phyloP scores from a whole-genome alignment of 2,797 vertebrate genomes.

The Muraenolepis orangiensis region DNA sequence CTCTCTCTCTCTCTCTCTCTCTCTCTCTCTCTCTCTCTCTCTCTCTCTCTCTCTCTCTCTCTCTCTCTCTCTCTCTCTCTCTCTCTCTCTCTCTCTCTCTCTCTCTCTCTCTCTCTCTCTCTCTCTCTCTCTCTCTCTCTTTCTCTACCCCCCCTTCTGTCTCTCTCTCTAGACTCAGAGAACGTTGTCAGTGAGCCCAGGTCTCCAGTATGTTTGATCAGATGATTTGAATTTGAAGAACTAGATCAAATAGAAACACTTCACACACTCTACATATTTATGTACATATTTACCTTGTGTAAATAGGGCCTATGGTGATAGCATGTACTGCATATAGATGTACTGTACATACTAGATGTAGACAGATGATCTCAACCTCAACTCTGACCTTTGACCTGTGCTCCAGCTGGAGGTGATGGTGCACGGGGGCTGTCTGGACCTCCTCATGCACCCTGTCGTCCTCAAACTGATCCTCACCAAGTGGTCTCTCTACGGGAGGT shows the following conservation, averaged over 20 bases:
- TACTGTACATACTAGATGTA: neutral
- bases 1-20: too few relatives aligned
- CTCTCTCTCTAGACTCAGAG: slow-evolving; percentile 30
- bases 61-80: too few relatives aligned
- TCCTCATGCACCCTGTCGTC: slow-evolving; percentile 71
- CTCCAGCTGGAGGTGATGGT: slow-evolving; percentile 68
- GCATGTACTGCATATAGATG: too few relatives aligned
- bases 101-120: too few relatives aligned
- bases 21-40: too few relatives aligned
- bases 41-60: too few relatives aligned
- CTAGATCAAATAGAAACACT: neutral
- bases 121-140: neutral
- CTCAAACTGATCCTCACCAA: slow-evolving; percentile 70
- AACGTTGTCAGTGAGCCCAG: slow-evolving; percentile 40
- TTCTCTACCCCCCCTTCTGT: neutral
- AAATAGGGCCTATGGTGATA: too few relatives aligned
- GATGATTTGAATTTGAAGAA: neutral
- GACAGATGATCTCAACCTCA: neutral
- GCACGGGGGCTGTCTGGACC: slow-evolving; percentile 60
- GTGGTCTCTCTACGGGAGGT: slow-evolving; percentile 74
- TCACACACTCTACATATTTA: neutral
- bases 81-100: too few relatives aligned
- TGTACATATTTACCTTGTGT: neutral
- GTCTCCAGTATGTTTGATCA: slow-evolving; percentile 50
- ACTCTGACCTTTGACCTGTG: neutral